phyloP scores from a whole-genome alignment of 2,113 vertebrate genomes.

The Helogale parvula region DNA sequence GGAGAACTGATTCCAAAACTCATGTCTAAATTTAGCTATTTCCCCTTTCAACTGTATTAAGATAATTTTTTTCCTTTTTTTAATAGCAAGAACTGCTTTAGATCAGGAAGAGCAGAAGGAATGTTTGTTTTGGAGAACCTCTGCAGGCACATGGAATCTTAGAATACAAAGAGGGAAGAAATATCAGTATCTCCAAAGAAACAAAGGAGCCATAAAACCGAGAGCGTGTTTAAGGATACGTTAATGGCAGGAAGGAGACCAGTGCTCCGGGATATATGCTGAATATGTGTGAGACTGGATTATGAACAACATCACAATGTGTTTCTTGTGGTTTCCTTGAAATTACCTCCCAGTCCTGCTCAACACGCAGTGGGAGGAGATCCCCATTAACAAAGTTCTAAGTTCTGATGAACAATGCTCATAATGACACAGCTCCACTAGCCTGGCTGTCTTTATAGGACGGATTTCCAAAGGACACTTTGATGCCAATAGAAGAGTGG shows the following conservation, averaged over 20 bases:
- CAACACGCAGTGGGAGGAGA: neutral
- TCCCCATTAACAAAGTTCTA: neutral
- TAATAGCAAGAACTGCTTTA: constrained; percentile 17
- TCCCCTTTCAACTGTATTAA: constrained; percentile 7
- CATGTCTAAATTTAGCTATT: constrained; percentile 65
- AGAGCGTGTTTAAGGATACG: neutral
- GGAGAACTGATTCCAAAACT: constrained; percentile 15
- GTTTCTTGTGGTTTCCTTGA: constrained; percentile 13
- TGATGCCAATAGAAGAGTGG: neutral
- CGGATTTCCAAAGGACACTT: neutral
- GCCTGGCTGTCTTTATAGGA: neutral
- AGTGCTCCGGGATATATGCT: neutral
- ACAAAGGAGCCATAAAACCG: constrained; percentile 39
- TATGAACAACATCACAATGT: neutral
- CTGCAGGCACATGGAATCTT: neutral
- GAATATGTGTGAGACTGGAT: neutral
- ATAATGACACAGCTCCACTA: neutral
- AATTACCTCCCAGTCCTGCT: neutral
- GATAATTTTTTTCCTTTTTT: neutral
- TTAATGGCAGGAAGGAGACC: constrained; percentile 47
- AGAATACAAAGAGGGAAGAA: constrained; percentile 4
- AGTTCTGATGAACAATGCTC: neutral
- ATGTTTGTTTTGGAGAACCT: constrained; percentile 52
- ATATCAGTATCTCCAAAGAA: constrained; percentile 33
- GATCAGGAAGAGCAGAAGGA: constrained; percentile 28